Base-by-base conservation (phyloP, 2,113 vertebrate genomes). In the Anhinga anhinga region DNA sequence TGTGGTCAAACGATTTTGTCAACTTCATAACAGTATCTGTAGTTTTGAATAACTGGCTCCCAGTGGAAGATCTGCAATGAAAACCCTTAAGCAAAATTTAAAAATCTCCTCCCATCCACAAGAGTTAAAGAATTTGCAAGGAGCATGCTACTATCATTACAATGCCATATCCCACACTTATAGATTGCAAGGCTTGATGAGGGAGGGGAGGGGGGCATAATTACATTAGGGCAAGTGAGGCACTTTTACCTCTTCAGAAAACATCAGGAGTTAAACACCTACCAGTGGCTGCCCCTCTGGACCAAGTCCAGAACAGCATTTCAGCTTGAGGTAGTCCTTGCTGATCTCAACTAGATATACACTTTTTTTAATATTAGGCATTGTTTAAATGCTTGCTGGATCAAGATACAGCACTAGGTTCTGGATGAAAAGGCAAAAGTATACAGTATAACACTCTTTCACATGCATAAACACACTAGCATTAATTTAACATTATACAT, bases 21-120 rank as follows among this genome's bases (percentile, higher is more conserved):
- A 96, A 78, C 89, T 94, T 97, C 81, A 59, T 83, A 94, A 69
- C 85, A 85, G 71, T 86, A 94, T 96, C 81, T 96, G 91, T 86
- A 89, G 92, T 87, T 97, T 77, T 73, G 73, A 96, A 77, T 86
- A 87, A 87, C 81, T 47, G 66, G 45, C n/a, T 93, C 76, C 58
- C 70, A 87, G 25, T 30, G 62, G 62, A 87, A 76, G 49, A 47
- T 53, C 34, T 45, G 40, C 59, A 66, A 25, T 20, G 19, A 89
- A 88, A 92, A 76, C 18, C 56, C 56, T 65, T 72, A 0, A 61
- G 77, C 77, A 74, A 67, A 62, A 84, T 66, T 40, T 20, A 7
- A 56, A 56, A 45, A n/a, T 25, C 50, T 88, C 58, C 12, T 44
- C 45, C 70, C 9, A 6, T 45, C 45, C 49, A 12, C 3, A 19